A percentile compares a stretch with the other conserved stretches of the same genome.
Conservation (phyloP, 1,140 invertebrate genomes). For the Microplitis demolitor region DNA sequence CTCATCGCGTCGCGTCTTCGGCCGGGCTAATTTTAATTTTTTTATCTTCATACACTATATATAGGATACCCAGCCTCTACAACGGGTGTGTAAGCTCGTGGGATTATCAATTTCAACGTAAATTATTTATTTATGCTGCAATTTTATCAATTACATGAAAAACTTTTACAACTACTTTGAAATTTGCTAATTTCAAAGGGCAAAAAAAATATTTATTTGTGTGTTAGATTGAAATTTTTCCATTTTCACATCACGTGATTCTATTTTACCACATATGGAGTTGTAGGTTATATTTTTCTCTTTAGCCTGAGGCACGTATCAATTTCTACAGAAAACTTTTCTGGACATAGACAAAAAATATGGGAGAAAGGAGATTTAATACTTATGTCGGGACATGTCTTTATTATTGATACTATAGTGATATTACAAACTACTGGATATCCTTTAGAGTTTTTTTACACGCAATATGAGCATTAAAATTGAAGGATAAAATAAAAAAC, state of each 20-base stretch:
- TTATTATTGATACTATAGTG: too few species aligned
- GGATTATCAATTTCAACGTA: slow-evolving; percentile 20
- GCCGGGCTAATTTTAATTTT: slow-evolving; percentile 61
- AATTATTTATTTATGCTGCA: slow-evolving; percentile 15
- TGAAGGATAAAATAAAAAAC: background rate
- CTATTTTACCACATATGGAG: too few species aligned
- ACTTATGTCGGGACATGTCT: too few species aligned
- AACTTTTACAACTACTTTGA: slow-evolving; percentile 3
- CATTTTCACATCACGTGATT: too few species aligned
- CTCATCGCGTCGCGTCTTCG: slow-evolving; percentile 20
- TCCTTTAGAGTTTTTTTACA: slow-evolving; percentile 29
- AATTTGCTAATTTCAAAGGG: too few species aligned
- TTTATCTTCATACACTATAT: slow-evolving; percentile 38
- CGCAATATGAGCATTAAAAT: slow-evolving; percentile 31
- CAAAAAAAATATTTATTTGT: too few species aligned
- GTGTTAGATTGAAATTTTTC: too few species aligned
- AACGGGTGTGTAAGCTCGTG: slow-evolving; percentile 1
- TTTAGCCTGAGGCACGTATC: too few species aligned
- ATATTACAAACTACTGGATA: background rate
- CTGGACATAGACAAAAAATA: too few species aligned
- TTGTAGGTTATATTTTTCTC: too few species aligned
- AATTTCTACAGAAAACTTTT: too few species aligned
- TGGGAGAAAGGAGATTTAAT: too few species aligned
- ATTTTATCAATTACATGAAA: background rate
- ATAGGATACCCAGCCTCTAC: background rate